phyloP scores from a whole-genome alignment of 2,888 invertebrate species.

The Drosophila aldrichi region DNA sequence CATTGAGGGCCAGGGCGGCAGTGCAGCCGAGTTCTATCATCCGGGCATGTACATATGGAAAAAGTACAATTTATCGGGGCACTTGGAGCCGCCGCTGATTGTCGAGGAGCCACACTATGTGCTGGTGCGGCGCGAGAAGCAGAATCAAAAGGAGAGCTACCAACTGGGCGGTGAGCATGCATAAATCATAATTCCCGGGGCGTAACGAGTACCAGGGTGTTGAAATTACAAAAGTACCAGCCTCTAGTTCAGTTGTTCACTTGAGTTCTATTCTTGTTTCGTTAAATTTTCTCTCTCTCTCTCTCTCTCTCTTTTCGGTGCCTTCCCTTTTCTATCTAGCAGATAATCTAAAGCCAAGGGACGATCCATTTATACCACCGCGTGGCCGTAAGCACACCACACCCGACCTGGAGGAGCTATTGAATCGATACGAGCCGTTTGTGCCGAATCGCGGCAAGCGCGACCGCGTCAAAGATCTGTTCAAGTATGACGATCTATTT shows the following conservation, averaged over 20 bases:
- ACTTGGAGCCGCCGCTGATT: constrained; percentile 80
- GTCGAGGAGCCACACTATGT: constrained; percentile 84
- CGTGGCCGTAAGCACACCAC: constrained; percentile 83
- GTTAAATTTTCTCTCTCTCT: constrained; percentile 40
- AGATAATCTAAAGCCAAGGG: constrained; percentile 56
- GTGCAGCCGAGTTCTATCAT: constrained; percentile 71
- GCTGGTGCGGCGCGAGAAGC: constrained; percentile 77
- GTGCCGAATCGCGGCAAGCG: constrained; percentile 85
- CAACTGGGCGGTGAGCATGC: constrained; percentile 64
- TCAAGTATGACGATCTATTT: constrained; percentile 85
- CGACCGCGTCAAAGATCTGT: constrained; percentile 84
- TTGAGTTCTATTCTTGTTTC: constrained; percentile 23
- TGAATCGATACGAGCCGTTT: constrained; percentile 82
- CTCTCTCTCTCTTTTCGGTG: neutral
- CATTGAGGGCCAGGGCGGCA: constrained; percentile 39
- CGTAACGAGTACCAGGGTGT: constrained; percentile 50
- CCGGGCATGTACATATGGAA: constrained; percentile 82
- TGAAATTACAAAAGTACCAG: constrained; percentile 44
- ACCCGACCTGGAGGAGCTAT: constrained; percentile 74
- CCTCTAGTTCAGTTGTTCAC: constrained; percentile 13
- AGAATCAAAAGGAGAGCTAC: constrained; percentile 57
- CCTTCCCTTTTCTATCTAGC: neutral
- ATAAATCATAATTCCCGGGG: constrained; percentile 54
- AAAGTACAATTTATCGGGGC: constrained; percentile 83
- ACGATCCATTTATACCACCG: constrained; percentile 84